Evolutionary conservation across 2,888 invertebrate genomes (phyloP), one percentile per base, ranked within the genome.

Genomic region (Eretmocerus hayati): DNA sequence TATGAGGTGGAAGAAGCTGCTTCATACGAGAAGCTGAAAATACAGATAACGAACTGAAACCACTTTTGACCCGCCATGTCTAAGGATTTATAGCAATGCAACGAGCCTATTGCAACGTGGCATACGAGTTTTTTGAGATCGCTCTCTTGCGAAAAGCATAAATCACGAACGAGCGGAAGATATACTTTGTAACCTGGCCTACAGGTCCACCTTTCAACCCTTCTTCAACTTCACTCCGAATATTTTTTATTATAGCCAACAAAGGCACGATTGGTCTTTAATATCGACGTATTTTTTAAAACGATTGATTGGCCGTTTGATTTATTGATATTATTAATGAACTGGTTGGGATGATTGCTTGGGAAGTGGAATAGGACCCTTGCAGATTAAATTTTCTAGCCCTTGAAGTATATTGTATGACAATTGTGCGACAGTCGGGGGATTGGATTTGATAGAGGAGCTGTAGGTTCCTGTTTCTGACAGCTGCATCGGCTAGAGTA

Each of bases 291-390:
- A 44, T 44, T 44, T 35, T 16, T 30, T 43, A 16, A 22, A 22
- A 16, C 44, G 26, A 23, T 19, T 30, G 43, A 15, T 43, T 33
- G 8, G 30, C 13, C 37, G 6, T 37, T 19, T 18, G n/a, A n/a
- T 67, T 67, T 66, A 64, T 69, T 68, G 67, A 68, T 68, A 69
- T 68, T 69, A 68, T 67, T 68, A 67, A n/a, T n/a, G n/a, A n/a
- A n/a, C n/a, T n/a, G n/a, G n/a, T n/a, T n/a, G n/a, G n/a, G n/a
- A n/a, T n/a, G n/a, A n/a, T n/a, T n/a, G n/a, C n/a, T n/a, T n/a
- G n/a, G n/a, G n/a, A n/a, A n/a, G n/a, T n/a, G n/a, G n/a, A n/a
- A n/a, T n/a, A n/a, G n/a, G n/a, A n/a, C n/a, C n/a, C n/a, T n/a
- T n/a, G n/a, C n/a, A n/a, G n/a, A n/a, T n/a, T n/a, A n/a, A n/a